A percentile compares a stretch with the other conserved stretches of the same genome.
These are phyloP conservation scores for Anser cygnoides DNA, from an alignment of 2,113 vertebrate genomes.

Conservation along the genomic window DNA sequence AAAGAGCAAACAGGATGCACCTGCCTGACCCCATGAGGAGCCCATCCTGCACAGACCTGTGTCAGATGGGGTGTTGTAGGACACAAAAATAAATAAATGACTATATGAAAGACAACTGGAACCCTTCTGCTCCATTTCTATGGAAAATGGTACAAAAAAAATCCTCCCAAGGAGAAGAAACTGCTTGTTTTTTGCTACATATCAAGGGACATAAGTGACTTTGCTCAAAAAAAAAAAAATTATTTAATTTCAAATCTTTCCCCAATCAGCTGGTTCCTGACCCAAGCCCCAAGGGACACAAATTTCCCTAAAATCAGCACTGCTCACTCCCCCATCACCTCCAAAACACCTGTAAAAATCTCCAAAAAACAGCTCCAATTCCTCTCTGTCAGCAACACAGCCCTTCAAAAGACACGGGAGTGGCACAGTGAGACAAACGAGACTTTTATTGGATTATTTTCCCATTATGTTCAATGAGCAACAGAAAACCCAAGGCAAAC, in stretches of 20 bases:
- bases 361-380: rapidly evolving
- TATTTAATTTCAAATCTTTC: not conserved
- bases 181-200: not conserved
- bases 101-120: not conserved
- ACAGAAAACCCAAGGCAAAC: not conserved
- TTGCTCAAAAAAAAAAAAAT: not conserved
- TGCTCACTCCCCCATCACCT: not conserved
- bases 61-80: not conserved
- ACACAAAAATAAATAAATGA: not conserved
- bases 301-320: not conserved
- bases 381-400: not conserved
- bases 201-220: not conserved
- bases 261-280: not conserved
- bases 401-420: not conserved
- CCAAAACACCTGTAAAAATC: not conserved
- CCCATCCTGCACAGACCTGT: not conserved
- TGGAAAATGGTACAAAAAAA: not conserved
- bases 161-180: not conserved
- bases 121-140: not conserved
- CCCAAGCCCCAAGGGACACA: not conserved
- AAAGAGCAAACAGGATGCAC: not conserved
- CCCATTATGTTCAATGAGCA: not conserved
- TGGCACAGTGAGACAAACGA: not conserved
- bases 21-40: not conserved
- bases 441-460: not conserved